These are phyloP conservation scores for Nomada ferruginata DNA, from an alignment of 2,888 invertebrate species.

Conservation along the genomic window DNA sequence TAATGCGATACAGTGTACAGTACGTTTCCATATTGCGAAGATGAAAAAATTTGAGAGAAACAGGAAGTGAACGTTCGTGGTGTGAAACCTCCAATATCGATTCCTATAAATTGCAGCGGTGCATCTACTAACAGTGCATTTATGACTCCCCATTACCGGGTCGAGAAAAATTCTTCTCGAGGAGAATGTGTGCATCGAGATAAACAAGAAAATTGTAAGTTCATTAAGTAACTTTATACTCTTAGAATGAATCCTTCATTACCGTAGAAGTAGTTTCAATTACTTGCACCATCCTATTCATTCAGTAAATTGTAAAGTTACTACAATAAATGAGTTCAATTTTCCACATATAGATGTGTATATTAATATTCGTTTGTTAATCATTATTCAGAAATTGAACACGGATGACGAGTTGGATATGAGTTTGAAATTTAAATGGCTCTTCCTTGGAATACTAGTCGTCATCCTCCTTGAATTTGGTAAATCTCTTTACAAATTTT, in stretches of 20 bases:
- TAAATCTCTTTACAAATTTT: conserved; percentile 57
- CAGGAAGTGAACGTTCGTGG: conserved; percentile 43
- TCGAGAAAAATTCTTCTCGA: conserved; percentile 13
- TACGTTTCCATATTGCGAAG: conserved; percentile 35
- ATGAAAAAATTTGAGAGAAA: conserved; percentile 38
- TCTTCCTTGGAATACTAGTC: conserved; percentile 80
- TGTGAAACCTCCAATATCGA: conserved; percentile 62
- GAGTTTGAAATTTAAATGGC: conserved; percentile 82
- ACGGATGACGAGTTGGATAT: conserved; percentile 83
- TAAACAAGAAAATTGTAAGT: conserved; percentile 35
- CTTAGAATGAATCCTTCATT: neutral
- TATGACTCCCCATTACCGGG: conserved; percentile 34
- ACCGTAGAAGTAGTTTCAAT: neutral
- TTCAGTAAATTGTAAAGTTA: neutral
- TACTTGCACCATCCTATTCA: neutral
- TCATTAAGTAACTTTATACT: neutral
- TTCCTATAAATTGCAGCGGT: conserved; percentile 60
- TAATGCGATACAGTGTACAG: neutral
- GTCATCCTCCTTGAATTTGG: conserved; percentile 81
- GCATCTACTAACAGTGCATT: conserved; percentile 46
- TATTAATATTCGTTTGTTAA: conserved; percentile 47
- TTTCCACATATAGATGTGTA: neutral
- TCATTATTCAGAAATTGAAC: conserved; percentile 66
- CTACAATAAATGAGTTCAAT: neutral
- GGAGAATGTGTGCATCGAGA: conserved; percentile 34